Conservation (phyloP, 2,888 invertebrate species). For the Antheraea assamensis region DNA sequence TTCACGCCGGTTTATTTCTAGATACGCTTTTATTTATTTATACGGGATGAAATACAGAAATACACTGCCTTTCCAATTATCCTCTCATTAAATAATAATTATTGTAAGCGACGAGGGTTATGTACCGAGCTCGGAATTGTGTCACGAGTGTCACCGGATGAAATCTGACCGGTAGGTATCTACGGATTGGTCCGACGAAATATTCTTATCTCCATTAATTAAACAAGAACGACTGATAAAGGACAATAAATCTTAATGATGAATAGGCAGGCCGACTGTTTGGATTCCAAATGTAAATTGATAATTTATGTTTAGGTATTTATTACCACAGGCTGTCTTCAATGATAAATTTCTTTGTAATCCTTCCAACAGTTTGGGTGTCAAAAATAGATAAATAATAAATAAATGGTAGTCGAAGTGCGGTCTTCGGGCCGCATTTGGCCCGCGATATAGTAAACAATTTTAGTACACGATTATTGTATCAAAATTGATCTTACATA, state of each 20-base stretch:
- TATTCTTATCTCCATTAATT: slow-evolving; percentile 76
- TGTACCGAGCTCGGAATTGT: slow-evolving; percentile 38
- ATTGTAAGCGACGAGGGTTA: slow-evolving; percentile 23
- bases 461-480: too few relatives aligned
- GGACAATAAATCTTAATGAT: slow-evolving; percentile 80
- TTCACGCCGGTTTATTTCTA: not conserved
- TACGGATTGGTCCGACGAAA: slow-evolving; percentile 51
- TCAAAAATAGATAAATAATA: too few relatives aligned
- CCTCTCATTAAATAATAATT: slow-evolving; percentile 34
- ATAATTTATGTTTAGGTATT: slow-evolving; percentile 62
- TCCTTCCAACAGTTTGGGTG: too few relatives aligned
- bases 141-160: slow-evolving; percentile 41
- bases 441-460: too few relatives aligned
- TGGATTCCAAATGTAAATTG: slow-evolving; percentile 75
- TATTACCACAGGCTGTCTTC: slow-evolving; percentile 29
- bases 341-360: not conserved
- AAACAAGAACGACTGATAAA: slow-evolving; percentile 78
- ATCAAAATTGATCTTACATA: too few relatives aligned
- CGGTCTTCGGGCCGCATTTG: too few relatives aligned
- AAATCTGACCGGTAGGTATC: slow-evolving; percentile 41
- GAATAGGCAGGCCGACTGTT: slow-evolving; percentile 70
- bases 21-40: not conserved
- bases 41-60: slow-evolving; percentile 7
- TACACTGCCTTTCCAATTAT: slow-evolving; percentile 22
- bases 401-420: too few relatives aligned